Evolutionary conservation across 64 coral and sea anemone genomes (phyloP).

Genomic region (Porites australiensis): DNA sequence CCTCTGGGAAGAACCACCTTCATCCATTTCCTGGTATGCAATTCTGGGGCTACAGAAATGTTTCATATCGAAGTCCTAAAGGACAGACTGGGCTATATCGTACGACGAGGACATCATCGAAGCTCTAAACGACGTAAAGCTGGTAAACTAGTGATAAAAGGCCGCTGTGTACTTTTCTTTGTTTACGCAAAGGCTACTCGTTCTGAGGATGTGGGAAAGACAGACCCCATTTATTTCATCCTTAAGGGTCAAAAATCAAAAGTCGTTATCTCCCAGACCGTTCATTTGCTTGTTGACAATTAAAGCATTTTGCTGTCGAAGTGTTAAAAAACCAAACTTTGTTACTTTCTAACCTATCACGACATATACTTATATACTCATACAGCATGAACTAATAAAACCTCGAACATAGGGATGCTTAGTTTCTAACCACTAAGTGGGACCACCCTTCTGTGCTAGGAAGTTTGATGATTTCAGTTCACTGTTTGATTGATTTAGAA

Average conservation of each 20-base stretch:
- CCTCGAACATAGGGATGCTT: too few species aligned
- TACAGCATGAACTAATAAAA: too few species aligned
- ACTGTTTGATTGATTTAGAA: too few species aligned
- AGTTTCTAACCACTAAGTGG: too few species aligned
- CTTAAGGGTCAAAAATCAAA: neutral
- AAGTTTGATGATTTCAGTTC: too few species aligned
- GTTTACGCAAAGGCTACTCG: conserved; percentile 17
- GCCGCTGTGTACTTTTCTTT: neutral
- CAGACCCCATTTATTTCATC: neutral
- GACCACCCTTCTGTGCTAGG: too few species aligned
- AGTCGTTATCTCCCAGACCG: neutral
- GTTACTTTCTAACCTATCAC: too few species aligned
- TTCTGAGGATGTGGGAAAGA: neutral
- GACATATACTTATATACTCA: too few species aligned
- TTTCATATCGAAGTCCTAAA: neutral
- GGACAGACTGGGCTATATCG: neutral
- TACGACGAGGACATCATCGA: neutral
- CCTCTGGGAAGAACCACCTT: conserved; percentile 23
- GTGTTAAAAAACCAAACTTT: too few species aligned
- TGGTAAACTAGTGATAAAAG: too few species aligned
- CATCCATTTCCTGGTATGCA: conserved; percentile 49
- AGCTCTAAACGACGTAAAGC: neutral
- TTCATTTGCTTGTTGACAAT: conserved; percentile 1
- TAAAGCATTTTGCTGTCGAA: neutral
- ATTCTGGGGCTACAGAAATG: neutral